Evolutionary conservation across 2,113 vertebrate genomes (phyloP), one percentile per base, ranked within the genome.

Genomic region (Daboia siamensis): DNA sequence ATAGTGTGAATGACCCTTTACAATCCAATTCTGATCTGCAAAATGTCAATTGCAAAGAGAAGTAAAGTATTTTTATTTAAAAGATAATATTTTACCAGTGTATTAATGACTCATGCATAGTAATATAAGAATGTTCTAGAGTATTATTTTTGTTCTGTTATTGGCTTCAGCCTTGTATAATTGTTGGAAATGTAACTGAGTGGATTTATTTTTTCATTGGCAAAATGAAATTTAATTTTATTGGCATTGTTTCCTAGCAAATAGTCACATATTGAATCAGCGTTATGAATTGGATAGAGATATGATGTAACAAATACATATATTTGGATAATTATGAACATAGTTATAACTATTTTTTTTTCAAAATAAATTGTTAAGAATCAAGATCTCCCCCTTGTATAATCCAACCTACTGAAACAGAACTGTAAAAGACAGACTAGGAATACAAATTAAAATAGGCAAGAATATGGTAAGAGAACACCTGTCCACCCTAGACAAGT

Each of bases 181-280:
- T 1, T 90, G 8, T 48, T 0, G 55, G 44, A 59, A 54, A 87
- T 85, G 0, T 54, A 9, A 74, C 24, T 86, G 9, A 48, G 6
- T 39, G 33, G 55, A 4, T n/a, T 54, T 59, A 90, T 59, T 55
- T 11, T 33, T 46, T 86, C 86, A 61, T 9, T 10, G 61, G 57
- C 88, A n/a, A 89, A 48, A 26, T 84, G 94, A 90, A 90, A 89
- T 84, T 90, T 91, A 54, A 59, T 88, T 93, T 52, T 57, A 8
- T 20, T 89, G 51, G 20, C 44, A 84, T 64, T 51, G 55, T 90
- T 92, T 94, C 91, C 52, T 90, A 20, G 26, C 1, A 89, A 74
- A n/a, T 11, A 89, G 17, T 29, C 52, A 74, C 26, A 69, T 51
- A 61, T 12, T 91, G 46, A 91, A 91, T 69, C 13, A 26, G 48